Evolutionary conservation across 2,797 vertebrate genomes (phyloP).

Genomic region (Sardinella longiceps): DNA sequence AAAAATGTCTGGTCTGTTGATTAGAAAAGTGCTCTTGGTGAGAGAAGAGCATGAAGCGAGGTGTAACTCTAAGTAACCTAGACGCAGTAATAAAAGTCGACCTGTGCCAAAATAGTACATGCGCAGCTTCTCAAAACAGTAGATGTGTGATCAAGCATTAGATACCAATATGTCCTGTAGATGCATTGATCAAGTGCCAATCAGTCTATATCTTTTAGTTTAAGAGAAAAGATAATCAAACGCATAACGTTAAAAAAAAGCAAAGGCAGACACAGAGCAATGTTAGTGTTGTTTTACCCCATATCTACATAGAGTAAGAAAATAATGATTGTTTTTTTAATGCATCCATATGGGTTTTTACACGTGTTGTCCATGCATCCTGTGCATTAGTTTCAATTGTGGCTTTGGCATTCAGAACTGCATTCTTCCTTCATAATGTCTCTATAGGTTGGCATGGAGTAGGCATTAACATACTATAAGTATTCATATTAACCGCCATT

Average conservation of each 20-base stretch:
- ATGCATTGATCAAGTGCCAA: slow-evolving; percentile 86
- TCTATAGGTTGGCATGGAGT: slow-evolving; percentile 86
- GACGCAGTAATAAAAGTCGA: slow-evolving; percentile 80
- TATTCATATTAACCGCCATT: slow-evolving; percentile 84
- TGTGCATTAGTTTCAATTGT: slow-evolving; percentile 85
- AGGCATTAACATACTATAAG: slow-evolving; percentile 85
- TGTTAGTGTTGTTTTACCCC: slow-evolving; percentile 78
- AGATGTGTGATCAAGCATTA: slow-evolving; percentile 83
- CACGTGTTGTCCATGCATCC: slow-evolving; percentile 75
- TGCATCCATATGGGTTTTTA: slow-evolving; percentile 82
- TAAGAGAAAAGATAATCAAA: slow-evolving; percentile 82
- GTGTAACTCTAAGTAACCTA: slow-evolving; percentile 81
- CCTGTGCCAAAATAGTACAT: slow-evolving; percentile 81
- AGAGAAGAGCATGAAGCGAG: slow-evolving; percentile 75
- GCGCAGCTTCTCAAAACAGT: slow-evolving; percentile 82
- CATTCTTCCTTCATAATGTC: slow-evolving; percentile 81
- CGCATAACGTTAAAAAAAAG: slow-evolving; percentile 75
- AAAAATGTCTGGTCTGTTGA: slow-evolving; percentile 81
- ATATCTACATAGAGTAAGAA: slow-evolving; percentile 83
- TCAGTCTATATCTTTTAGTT: slow-evolving; percentile 81
- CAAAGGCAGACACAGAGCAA: slow-evolving; percentile 68
- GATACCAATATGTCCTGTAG: slow-evolving; percentile 83
- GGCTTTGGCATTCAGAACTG: slow-evolving; percentile 76
- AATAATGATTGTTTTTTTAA: slow-evolving; percentile 79
- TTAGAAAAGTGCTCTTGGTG: slow-evolving; percentile 75